Evolutionary conservation across 1,140 invertebrate species (phyloP).

Genomic region (Pseudobourletiella spinata): DNA sequence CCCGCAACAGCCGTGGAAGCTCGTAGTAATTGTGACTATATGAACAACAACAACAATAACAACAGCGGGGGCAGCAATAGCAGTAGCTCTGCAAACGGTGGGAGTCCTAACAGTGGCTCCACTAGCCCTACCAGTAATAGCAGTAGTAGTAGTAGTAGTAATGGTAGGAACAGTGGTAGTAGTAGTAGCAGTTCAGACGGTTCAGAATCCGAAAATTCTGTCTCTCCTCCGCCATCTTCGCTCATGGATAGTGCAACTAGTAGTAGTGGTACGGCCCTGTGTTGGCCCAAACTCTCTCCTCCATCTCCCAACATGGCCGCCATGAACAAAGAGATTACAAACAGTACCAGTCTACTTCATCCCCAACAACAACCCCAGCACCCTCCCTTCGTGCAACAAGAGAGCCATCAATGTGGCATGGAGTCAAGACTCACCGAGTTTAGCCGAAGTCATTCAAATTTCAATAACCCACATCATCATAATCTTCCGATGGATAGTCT

Average conservation of each 20-base stretch:
- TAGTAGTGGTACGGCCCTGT: too few relatives aligned
- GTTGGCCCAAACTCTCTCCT: conserved; percentile 3
- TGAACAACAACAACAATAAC: conserved; percentile 3
- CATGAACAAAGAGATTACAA: too few relatives aligned
- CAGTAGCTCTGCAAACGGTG: background rate
- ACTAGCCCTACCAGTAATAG: background rate
- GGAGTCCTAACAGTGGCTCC: background rate
- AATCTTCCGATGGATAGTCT: conserved; percentile 30
- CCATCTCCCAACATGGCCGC: too few relatives aligned
- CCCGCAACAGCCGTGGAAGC: background rate
- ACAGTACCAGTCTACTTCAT: too few relatives aligned
- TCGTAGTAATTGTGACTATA: conserved; percentile 1
- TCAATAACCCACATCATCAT: conserved; percentile 7
- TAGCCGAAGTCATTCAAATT: conserved; percentile 13
- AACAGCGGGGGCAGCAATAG: background rate
- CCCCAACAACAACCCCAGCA: too few relatives aligned
- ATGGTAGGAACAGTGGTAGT: too few relatives aligned
- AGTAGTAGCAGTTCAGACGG: background rate
- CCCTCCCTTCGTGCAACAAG: too few relatives aligned
- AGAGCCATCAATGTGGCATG: too few relatives aligned
- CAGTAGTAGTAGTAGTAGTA: background rate
- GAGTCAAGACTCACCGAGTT: conserved; percentile 10
- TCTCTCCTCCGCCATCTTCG: background rate
- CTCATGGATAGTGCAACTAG: too few relatives aligned
- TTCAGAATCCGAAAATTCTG: background rate